Percentiles rank a stretch among this genome's conserved stretches.
Evolutionary conservation across 2,888 invertebrate species (phyloP).

Genomic region (Odontocerum albicorne): DNA sequence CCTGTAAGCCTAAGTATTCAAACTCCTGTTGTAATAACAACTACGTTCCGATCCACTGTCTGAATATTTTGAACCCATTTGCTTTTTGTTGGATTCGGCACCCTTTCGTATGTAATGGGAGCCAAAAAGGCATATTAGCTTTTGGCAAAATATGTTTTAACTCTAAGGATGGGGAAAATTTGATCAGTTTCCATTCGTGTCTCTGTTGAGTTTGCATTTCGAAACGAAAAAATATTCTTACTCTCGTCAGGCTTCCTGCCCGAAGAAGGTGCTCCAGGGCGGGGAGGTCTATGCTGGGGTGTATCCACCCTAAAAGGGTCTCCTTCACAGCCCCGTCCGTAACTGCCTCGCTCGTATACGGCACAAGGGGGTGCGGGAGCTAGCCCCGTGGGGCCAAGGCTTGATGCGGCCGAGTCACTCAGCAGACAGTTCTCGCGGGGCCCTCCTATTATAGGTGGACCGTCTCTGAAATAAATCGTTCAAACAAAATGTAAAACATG

Average conservation of each 20-base stretch:
- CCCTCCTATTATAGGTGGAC: constrained; percentile 64
- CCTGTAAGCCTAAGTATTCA: no score
- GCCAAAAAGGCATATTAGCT: no score
- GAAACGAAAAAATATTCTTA: constrained; percentile 5
- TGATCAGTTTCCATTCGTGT: no score
- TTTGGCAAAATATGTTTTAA: no score
- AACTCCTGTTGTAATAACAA: no score
- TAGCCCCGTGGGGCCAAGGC: constrained; percentile 59
- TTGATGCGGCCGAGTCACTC: constrained; percentile 70
- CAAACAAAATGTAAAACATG: background rate
- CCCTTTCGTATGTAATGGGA: no score
- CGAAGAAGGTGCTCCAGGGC: constrained; percentile 1
- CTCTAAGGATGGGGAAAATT: no score
- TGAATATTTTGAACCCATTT: no score
- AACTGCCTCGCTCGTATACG: constrained; percentile 79
- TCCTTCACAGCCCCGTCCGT: constrained; percentile 75
- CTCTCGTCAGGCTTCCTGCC: constrained; percentile 19
- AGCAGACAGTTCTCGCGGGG: constrained; percentile 75
- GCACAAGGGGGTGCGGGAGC: constrained; percentile 68
- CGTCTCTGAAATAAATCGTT: constrained; percentile 57
- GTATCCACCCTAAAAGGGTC: constrained; percentile 23
- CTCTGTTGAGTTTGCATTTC: no score
- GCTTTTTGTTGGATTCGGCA: no score
- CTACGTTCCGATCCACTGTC: no score
- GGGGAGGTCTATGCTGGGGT: constrained; percentile 13